Percentiles rank a stretch among this genome's conserved stretches.
Evolutionary conservation across 2,113 vertebrate genomes (phyloP).

Genomic region (Taurulus bubalis): DNA sequence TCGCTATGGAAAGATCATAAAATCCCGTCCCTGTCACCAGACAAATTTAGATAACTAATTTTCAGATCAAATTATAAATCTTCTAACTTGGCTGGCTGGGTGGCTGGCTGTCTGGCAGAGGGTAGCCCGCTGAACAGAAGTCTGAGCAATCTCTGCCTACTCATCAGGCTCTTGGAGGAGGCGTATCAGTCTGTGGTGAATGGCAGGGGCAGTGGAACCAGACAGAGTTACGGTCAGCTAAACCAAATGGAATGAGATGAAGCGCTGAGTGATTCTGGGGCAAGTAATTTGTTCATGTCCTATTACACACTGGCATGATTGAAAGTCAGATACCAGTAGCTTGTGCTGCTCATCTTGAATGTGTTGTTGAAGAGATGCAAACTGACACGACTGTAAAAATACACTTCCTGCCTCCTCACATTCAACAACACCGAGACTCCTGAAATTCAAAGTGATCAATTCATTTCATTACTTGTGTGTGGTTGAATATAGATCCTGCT

Average conservation of each 20-base stretch:
- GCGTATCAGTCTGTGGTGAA: slow-evolving; percentile 60
- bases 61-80: slow-evolving; percentile 78
- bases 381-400: slow-evolving; percentile 15
- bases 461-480: not conserved
- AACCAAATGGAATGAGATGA: slow-evolving; percentile 69
- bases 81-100: slow-evolving; percentile 67
- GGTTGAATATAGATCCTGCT: not conserved
- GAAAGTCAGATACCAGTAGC: slow-evolving; percentile 44
- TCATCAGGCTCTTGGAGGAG: slow-evolving; percentile 64
- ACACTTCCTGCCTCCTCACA: not conserved
- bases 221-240: slow-evolving; percentile 66
- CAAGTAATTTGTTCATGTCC: slow-evolving; percentile 65
- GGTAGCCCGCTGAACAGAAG: slow-evolving; percentile 58
- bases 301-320: slow-evolving; percentile 56
- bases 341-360: slow-evolving; percentile 42
- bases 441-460: slow-evolving; percentile 1
- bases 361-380: slow-evolving; percentile 23
- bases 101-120: slow-evolving; percentile 51
- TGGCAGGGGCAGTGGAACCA: slow-evolving; percentile 51
- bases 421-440: not conserved
- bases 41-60: slow-evolving; percentile 81
- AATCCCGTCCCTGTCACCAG: slow-evolving; percentile 69
- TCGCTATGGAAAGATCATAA: slow-evolving; percentile 71
- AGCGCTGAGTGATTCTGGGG: slow-evolving; percentile 58
- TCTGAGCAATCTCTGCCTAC: slow-evolving; percentile 69